phyloP scores from a whole-genome alignment of 2,113 vertebrate species.

The Marmota flaviventris region DNA sequence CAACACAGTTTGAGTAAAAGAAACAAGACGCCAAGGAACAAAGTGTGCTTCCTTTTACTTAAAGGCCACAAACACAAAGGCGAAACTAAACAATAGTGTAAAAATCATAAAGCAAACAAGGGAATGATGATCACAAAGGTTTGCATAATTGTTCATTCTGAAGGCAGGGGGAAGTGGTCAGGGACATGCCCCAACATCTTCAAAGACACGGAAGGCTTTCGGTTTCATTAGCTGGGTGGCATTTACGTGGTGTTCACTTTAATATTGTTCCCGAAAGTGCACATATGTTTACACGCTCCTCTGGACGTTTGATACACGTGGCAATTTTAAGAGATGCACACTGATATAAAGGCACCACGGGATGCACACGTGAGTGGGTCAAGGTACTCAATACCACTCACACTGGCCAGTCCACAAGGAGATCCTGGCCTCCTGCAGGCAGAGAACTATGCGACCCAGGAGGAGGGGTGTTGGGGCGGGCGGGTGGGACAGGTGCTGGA shows the following conservation, averaged over 20 bases:
- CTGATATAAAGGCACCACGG: accelerated
- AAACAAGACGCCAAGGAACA: background rate
- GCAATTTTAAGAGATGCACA: background rate
- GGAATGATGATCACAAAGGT: background rate
- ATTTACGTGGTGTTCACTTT: accelerated
- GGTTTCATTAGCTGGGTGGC: background rate
- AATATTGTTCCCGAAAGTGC: background rate
- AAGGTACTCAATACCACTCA: background rate
- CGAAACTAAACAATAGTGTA: background rate
- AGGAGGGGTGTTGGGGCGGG: accelerated
- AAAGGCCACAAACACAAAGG: background rate
- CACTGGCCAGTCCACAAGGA: background rate
- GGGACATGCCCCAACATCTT: background rate
- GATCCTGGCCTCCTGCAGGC: background rate
- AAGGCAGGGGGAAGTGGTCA: background rate
- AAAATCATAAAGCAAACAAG: background rate
- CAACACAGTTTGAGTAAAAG: background rate
- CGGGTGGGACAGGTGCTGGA: background rate
- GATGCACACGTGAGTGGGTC: accelerated
- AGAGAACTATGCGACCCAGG: accelerated
- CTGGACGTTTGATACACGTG: accelerated
- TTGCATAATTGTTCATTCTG: background rate
- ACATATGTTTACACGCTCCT: accelerated
- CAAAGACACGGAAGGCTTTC: background rate
- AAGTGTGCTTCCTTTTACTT: background rate